Evolutionary conservation across 2,888 invertebrate species (phyloP).

Genomic region (Adineta ricciae): DNA sequence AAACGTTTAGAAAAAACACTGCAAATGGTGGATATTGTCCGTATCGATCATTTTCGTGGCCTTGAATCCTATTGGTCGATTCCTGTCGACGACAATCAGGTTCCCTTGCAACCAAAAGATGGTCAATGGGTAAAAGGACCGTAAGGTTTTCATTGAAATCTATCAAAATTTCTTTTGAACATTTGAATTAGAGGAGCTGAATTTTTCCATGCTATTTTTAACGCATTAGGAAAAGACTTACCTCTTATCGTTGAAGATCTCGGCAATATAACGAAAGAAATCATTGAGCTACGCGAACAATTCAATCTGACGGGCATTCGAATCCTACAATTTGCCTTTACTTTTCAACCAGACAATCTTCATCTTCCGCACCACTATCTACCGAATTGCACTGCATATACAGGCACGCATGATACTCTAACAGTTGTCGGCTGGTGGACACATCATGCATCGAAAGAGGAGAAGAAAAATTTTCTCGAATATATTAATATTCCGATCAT

Average conservation of each 20-base stretch:
- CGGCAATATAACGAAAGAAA: neutral
- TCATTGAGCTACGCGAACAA: neutral
- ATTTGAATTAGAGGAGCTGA: neutral
- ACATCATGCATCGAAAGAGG: too few species aligned
- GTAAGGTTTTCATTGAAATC: neutral
- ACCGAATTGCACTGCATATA: neutral
- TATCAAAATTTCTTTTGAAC: too few species aligned
- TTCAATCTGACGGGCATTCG: neutral
- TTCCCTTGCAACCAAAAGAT: neutral
- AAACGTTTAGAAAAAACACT: neutral
- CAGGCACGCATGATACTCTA: neutral
- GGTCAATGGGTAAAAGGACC: neutral
- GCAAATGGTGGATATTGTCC: neutral
- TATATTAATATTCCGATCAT: too few species aligned
- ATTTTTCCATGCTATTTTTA: neutral
- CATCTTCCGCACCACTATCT: neutral
- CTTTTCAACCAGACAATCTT: neutral
- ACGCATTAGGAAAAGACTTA: neutral
- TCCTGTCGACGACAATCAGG: neutral
- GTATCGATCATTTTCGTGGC: constrained; percentile 15
- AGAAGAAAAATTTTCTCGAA: too few species aligned
- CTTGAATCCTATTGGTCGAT: neutral
- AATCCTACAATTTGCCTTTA: neutral
- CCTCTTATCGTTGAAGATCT: neutral
- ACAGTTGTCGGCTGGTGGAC: too few species aligned